phyloP scores from a whole-genome alignment of 2,888 invertebrate genomes.

The Lagria hirta region DNA sequence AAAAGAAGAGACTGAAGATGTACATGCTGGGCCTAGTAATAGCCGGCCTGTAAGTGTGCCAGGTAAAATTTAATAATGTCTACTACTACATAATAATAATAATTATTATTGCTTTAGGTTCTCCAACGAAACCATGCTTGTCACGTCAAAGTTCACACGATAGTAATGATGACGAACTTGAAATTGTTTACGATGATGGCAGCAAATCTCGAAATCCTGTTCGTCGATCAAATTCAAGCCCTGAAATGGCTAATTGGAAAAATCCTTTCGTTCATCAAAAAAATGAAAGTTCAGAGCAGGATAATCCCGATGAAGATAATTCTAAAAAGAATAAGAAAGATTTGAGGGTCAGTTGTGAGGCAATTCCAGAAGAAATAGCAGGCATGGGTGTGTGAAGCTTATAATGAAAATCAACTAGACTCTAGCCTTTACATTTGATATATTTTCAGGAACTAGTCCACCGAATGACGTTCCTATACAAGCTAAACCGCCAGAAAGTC shows the following conservation, averaged over 20 bases:
- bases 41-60: constrained; percentile 69
- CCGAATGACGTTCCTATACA: constrained; percentile 55
- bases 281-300: constrained; percentile 38
- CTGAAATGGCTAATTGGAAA: constrained; percentile 90
- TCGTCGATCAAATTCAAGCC: constrained; percentile 85
- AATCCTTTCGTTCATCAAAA: constrained; percentile 64
- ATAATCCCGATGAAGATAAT: constrained; percentile 44
- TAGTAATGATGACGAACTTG: constrained; percentile 58
- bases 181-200: constrained; percentile 47
- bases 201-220: constrained; percentile 76
- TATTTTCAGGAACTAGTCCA: constrained; percentile 62
- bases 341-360: constrained; percentile 84
- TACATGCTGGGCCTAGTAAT: constrained; percentile 32
- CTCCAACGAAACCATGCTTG: constrained; percentile 49
- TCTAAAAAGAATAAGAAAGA: constrained; percentile 71
- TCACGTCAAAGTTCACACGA: constrained; percentile 60
- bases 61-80: constrained; percentile 47
- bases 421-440: background rate
- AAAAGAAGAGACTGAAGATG: constrained; percentile 19
- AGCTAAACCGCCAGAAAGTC: constrained; percentile 9
- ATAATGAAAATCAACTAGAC: background rate
- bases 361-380: constrained; percentile 86
- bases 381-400: constrained; percentile 57
- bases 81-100: no score
- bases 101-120: constrained; percentile 32